These are phyloP conservation scores for Sinohyriopsis cumingii DNA, from an alignment of 2,888 invertebrate genomes.

Conservation along the genomic window DNA sequence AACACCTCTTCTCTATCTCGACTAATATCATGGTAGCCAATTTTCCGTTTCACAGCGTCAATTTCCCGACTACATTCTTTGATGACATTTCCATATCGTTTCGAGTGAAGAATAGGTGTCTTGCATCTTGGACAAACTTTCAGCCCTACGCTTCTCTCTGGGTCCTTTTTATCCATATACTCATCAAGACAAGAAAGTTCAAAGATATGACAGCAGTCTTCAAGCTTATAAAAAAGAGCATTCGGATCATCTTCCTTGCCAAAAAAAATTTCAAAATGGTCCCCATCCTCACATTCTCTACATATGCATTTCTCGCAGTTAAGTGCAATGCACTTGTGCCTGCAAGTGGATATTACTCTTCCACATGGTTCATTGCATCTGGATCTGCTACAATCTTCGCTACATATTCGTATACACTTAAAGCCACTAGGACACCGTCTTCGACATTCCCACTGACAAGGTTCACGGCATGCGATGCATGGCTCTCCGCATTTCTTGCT, in stretches of 20 bases:
- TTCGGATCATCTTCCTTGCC: slow-evolving; percentile 76
- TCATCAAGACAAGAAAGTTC: slow-evolving; percentile 69
- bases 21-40: slow-evolving; percentile 1
- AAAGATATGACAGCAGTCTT: slow-evolving; percentile 66
- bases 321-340: slow-evolving; percentile 76
- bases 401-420: slow-evolving; percentile 63
- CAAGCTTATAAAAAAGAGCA: slow-evolving; percentile 70
- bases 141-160: slow-evolving; percentile 66
- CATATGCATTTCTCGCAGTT: slow-evolving; percentile 85
- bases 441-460: slow-evolving; percentile 64
- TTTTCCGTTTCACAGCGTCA: slow-evolving; percentile 58
- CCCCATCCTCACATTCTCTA: slow-evolving; percentile 74
- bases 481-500: slow-evolving; percentile 58
- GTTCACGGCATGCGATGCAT: slow-evolving; percentile 66
- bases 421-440: slow-evolving; percentile 49
- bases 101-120: slow-evolving; percentile 77
- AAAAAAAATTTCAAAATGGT: slow-evolving; percentile 69
- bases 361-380: slow-evolving; percentile 69
- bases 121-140: slow-evolving; percentile 78
- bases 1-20: no score
- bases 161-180: slow-evolving; percentile 68
- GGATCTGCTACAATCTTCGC: slow-evolving; percentile 68
- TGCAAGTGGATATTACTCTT: slow-evolving; percentile 71
- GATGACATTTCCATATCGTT: slow-evolving; percentile 77
- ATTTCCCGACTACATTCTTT: slow-evolving; percentile 71